phyloP scores from a whole-genome alignment of 2,797 vertebrate genomes.

The Ispidina picta region DNA sequence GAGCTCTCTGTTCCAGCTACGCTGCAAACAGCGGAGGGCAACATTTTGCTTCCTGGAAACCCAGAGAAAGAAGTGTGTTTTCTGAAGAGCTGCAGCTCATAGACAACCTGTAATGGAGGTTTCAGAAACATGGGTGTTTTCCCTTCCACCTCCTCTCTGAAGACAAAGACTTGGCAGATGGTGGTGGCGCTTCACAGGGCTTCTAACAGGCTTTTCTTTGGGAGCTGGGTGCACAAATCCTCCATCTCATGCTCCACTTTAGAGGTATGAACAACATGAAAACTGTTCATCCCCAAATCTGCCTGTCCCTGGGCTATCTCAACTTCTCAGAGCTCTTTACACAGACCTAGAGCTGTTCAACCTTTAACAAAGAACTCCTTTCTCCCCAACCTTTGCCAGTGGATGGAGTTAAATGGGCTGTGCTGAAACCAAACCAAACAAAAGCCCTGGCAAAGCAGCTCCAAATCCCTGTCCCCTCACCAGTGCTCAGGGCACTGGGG shows the following conservation, averaged over 20 bases:
- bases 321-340: constrained; percentile 19
- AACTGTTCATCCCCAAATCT: constrained; percentile 8
- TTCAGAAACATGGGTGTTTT: constrained; percentile 47
- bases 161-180: constrained; percentile 62
- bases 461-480: not conserved
- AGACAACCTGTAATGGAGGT: constrained; percentile 60
- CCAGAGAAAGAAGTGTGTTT: constrained; percentile 49
- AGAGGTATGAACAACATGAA: not conserved
- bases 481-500: not conserved
- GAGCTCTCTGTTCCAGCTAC: not conserved
- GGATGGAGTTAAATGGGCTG: constrained; percentile 46
- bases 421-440: constrained; percentile 50
- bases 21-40: constrained; percentile 58
- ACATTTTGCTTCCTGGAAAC: constrained; percentile 68
- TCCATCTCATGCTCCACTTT: not conserved
- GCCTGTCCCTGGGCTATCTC: not conserved
- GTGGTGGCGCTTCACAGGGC: not conserved
- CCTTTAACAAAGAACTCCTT: constrained; percentile 58
- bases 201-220: not conserved
- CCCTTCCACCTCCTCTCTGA: constrained; percentile 26
- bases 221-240: not conserved
- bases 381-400: constrained; percentile 22
- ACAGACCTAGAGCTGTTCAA: constrained; percentile 31
- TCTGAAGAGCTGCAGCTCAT: constrained; percentile 40
- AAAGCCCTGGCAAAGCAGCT: constrained; percentile 40